phyloP scores from a whole-genome alignment of 2,797 vertebrate species.

The Siniperca undulata region DNA sequence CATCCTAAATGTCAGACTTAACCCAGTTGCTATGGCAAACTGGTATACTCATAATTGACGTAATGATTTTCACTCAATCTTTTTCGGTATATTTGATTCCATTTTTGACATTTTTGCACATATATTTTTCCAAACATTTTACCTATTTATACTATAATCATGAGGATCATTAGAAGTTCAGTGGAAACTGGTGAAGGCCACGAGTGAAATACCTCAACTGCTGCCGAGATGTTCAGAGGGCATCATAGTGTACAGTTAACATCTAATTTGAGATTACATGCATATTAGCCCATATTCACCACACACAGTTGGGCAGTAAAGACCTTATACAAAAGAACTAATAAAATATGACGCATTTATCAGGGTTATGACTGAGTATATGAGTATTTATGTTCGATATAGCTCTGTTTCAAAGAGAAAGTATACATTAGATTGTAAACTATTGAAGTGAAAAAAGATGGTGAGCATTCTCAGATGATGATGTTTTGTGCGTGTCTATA shows the following conservation, averaged over 20 bases:
- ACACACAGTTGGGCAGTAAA: background rate
- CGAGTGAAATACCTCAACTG: background rate
- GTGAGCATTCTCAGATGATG: background rate
- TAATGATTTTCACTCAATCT: background rate
- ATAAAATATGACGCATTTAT: background rate
- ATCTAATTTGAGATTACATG: background rate
- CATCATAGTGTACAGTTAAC: background rate
- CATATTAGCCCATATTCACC: background rate
- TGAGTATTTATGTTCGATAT: background rate
- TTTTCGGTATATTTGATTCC: background rate
- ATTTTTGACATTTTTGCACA: background rate
- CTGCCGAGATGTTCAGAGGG: background rate
- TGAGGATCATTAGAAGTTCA: background rate
- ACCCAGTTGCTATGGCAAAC: background rate
- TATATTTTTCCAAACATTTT: background rate
- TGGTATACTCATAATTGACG: background rate
- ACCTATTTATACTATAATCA: background rate
- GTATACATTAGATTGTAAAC: background rate
- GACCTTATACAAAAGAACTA: background rate
- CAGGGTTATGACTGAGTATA: background rate
- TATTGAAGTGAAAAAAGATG: too few relatives aligned
- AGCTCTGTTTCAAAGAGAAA: background rate
- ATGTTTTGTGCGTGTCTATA: background rate
- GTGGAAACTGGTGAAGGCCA: background rate
- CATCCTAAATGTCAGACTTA: background rate